A percentile compares a stretch with the other conserved stretches of the same genome.
phyloP scores from a whole-genome alignment of 1,140 invertebrate genomes.

The Scylla paramamosain region DNA sequence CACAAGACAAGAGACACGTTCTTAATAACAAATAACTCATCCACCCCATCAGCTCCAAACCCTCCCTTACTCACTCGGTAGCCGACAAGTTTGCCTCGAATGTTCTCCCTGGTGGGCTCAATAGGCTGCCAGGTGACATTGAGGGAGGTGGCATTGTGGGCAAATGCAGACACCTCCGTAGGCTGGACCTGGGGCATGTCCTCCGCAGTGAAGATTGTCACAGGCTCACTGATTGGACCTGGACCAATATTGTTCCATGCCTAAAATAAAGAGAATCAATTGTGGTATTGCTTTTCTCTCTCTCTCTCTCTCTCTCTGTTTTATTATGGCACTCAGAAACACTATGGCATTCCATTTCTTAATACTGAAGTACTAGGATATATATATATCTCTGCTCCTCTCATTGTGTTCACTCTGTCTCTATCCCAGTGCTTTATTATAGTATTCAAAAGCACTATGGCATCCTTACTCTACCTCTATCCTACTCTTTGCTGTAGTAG shows the following conservation, averaged over 20 bases:
- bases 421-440: no score
- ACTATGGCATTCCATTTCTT: no score
- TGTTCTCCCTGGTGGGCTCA: conserved; percentile 89
- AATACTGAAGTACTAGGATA: no score
- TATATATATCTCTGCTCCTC: no score
- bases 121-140: conserved; percentile 96
- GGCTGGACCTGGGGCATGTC: conserved; percentile 96
- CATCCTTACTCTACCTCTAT: no score
- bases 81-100: conserved; percentile 94
- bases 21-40: no score
- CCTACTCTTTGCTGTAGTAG: no score
- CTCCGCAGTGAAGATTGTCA: conserved; percentile 93
- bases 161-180: conserved; percentile 87
- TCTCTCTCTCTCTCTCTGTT: background rate
- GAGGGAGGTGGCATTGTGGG: conserved; percentile 94
- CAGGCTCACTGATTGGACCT: conserved; percentile 90
- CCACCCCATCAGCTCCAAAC: no score
- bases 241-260: conserved; percentile 90
- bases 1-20: no score
- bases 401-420: no score
- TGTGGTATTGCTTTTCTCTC: background rate
- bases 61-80: conserved; percentile 85
- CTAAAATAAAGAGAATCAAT: conserved; percentile 80
- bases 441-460: no score
- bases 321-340: no score